These are phyloP conservation scores for Xyliphius kryptos DNA, from an alignment of 2,113 vertebrate species.

Conservation along the genomic window DNA sequence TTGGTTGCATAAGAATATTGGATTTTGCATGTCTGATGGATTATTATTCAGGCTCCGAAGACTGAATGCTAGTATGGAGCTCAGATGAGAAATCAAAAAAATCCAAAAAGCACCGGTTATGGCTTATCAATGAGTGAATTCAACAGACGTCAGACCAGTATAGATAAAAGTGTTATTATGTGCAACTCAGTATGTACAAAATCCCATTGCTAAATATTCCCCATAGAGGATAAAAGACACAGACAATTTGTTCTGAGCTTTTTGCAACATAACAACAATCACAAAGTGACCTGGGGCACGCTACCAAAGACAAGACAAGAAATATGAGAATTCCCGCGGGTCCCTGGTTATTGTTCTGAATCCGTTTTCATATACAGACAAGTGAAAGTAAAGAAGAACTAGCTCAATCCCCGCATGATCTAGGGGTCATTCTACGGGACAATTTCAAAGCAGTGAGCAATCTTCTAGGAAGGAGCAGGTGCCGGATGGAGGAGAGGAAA, in stretches of 20 bases:
- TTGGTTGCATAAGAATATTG: constrained; percentile 29
- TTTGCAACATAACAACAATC: constrained; percentile 35
- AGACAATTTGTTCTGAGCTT: constrained; percentile 35
- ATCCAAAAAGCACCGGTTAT: constrained; percentile 26
- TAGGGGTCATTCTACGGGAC: constrained; percentile 13
- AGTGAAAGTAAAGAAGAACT: constrained; percentile 27
- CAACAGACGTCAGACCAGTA: constrained; percentile 23
- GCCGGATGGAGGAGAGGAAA: constrained; percentile 21
- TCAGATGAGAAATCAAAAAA: constrained; percentile 37
- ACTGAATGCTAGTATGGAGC: constrained; percentile 31
- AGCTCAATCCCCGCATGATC: constrained; percentile 19
- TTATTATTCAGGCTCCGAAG: constrained; percentile 38
- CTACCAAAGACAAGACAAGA: constrained; percentile 12
- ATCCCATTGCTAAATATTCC: constrained; percentile 30
- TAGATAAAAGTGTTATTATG: constrained; percentile 17
- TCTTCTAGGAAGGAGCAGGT: constrained; percentile 15
- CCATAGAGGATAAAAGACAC: constrained; percentile 23
- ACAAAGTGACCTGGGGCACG: constrained; percentile 24
- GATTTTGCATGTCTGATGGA: constrained; percentile 23
- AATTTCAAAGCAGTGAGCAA: constrained; percentile 4
- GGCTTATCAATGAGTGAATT: constrained; percentile 16
- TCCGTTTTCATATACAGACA: constrained; percentile 19
- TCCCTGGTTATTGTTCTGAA: constrained; percentile 29
- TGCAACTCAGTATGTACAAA: constrained; percentile 34
- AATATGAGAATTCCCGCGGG: constrained; percentile 36